Evolutionary conservation across 2,797 vertebrate genomes (phyloP).

Genomic region (Poecile montanus): DNA sequence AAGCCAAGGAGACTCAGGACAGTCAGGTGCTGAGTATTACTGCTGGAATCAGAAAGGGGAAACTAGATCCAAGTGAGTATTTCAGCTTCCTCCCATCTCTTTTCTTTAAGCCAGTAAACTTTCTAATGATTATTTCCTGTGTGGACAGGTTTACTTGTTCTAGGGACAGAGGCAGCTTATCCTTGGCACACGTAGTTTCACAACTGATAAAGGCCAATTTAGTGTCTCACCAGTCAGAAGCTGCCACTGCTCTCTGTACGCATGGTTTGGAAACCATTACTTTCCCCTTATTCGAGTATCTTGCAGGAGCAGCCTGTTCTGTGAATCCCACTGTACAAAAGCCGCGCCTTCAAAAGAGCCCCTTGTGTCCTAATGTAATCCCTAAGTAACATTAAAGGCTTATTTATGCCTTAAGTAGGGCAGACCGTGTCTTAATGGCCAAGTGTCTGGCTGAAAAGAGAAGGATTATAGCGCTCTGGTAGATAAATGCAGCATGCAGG

Average conservation of each 20-base stretch:
- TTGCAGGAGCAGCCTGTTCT: background rate
- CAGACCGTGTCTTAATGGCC: background rate
- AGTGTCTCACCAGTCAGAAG: background rate
- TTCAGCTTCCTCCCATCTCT: background rate
- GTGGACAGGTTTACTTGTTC: fast-evolving
- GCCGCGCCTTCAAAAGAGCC: background rate
- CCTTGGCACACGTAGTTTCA: background rate
- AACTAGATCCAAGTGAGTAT: background rate
- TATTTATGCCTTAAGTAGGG: slow-evolving; percentile 25
- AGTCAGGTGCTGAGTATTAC: background rate
- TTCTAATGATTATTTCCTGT: background rate
- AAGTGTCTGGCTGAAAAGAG: background rate
- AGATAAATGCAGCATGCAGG: fast-evolving
- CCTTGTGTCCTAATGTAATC: background rate
- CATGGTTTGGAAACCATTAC: fast-evolving
- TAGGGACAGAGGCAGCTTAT: background rate
- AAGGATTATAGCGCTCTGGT: background rate
- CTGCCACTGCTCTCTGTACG: fast-evolving
- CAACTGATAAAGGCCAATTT: background rate
- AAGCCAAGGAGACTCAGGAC: background rate
- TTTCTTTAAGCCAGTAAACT: background rate
- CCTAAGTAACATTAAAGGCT: background rate
- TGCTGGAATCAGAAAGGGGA: background rate
- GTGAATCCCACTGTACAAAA: fast-evolving
- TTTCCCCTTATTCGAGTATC: background rate